Evolutionary conservation across 2,888 invertebrate genomes (phyloP), one percentile per base, ranked within the genome.

Genomic region (Macropis europaea): DNA sequence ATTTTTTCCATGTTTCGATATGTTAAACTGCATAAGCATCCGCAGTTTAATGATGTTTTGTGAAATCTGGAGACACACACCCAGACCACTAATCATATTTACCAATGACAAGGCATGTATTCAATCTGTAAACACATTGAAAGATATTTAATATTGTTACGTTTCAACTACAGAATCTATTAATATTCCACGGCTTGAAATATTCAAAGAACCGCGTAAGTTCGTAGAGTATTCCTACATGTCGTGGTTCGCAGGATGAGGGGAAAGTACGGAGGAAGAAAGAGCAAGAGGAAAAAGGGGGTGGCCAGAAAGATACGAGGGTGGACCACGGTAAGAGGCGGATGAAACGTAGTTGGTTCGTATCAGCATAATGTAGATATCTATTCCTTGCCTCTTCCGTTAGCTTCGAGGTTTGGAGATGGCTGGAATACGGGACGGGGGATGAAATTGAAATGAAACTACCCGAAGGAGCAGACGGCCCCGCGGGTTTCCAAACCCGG

Each of bases 371-470:
- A 86, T 86, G 85, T 86, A 84, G 84, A 82, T 82, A 85, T 82
- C 80, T 72, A 82, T 82, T 84, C 83, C 79, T 76, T 68, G 78
- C 73, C 81, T 82, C 81, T 84, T 82, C 77, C 80, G 76, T 74
- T 76, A 81, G 81, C 78, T 79, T 76, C 74, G 71, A 70, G 72
- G 62, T 68, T 66, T 63, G 54, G 50, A 54, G 67, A 47, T 52
- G 63, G 54, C 60, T 59, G 67, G 69, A 50, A 56, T 64, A 72
- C 63, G 71, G 71, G 60, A 64, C 43, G 69, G 66, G 69, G 72
- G 77, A 76, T 79, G 84, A 87, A 85, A 87, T 87, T 87, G 87
- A 86, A 87, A 87, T 87, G 86, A 84, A 88, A 87, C 86, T 85
- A 87, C 82, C 83, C 82, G 73, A 74, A 79, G 79, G 72, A 77